Evolutionary conservation across 2,888 invertebrate species (phyloP), one percentile per base, ranked within the genome.

Genomic region (Pristionchus exspectatus): DNA sequence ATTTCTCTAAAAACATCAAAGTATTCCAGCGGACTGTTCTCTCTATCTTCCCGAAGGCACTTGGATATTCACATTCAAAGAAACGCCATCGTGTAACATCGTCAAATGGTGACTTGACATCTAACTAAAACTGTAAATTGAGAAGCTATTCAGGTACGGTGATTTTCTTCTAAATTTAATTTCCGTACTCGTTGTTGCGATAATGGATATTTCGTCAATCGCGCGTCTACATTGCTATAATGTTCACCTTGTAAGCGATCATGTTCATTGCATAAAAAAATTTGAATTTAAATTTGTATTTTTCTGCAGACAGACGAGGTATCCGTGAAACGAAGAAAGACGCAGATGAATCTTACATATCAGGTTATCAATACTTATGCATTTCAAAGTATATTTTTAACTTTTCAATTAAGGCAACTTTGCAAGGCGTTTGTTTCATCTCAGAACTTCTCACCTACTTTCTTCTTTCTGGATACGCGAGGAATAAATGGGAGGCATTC

Each of bases 31-130:
- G 50, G 81, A 81, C 50, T 81, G 81, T n/a, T 54, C 44, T 27
- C 21, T 81, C 12, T 81, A 81, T 27, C 50, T 81, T 4, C 81
- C 81, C 16, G 38, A 44, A 18, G 81, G 81, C 24, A 27, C 81
- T 12, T 81, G 81, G 81, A 50, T 81, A 50, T 81, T 50, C 81
- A 54, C 14, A 14, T 81, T 81, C 81, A 81, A 81, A 54, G 81
- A 50, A 10, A 81, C 81, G 12, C 81, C 81, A 10, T 50, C 81
- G 14, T 81, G 81, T 27, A 5, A 27, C 0, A 27, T 27, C 38
- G 81, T 54, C 24, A 81, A 16, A 54, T 81, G 81, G 81, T 81
- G 38, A 63, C 21, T 3, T 63, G n/a, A 63, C n/a, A n/a, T 24
- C 21, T 63, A n/a, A n/a, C 10, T 63, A 9, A 7, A 24, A 4